Evolutionary conservation across 1,140 invertebrate species (phyloP).

Genomic region (Fopius arisanus): DNA sequence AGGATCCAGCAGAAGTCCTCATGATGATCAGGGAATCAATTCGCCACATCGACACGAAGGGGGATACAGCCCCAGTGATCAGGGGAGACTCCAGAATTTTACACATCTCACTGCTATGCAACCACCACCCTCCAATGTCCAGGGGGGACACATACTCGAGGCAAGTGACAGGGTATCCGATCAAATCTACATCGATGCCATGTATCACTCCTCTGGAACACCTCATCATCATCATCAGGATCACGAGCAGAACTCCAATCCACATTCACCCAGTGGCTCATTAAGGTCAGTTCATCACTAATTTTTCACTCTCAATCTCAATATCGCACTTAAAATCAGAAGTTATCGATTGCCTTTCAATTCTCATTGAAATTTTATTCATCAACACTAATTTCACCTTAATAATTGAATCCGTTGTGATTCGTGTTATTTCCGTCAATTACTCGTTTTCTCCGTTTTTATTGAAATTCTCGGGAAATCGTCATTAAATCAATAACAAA

Average conservation of each 20-base stretch:
- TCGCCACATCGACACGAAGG: conserved; percentile 51
- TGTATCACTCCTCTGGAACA: conserved; percentile 46
- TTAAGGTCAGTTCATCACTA: conserved; percentile 48
- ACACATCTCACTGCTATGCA: conserved; percentile 60
- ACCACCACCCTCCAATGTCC: conserved; percentile 43
- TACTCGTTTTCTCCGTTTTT: no score
- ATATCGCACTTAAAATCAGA: no score
- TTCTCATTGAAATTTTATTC: no score
- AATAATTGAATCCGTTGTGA: no score
- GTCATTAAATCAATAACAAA: no score
- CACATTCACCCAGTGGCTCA: conserved; percentile 51
- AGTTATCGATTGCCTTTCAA: no score
- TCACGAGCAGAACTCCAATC: conserved; percentile 48
- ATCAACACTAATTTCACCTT: no score
- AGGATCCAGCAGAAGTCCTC: conserved; percentile 55
- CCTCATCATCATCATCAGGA: conserved; percentile 54
- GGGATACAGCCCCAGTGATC: conserved; percentile 52
- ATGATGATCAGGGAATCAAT: conserved; percentile 47
- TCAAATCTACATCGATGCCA: conserved; percentile 53
- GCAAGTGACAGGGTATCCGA: conserved; percentile 49
- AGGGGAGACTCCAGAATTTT: conserved; percentile 52
- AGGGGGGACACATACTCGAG: conserved; percentile 41
- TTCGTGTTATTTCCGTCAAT: no score
- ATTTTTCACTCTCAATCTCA: no score
- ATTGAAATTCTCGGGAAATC: no score